phyloP scores from a whole-genome alignment of 2,797 vertebrate genomes.

The Neosilurus hyrtlii region DNA sequence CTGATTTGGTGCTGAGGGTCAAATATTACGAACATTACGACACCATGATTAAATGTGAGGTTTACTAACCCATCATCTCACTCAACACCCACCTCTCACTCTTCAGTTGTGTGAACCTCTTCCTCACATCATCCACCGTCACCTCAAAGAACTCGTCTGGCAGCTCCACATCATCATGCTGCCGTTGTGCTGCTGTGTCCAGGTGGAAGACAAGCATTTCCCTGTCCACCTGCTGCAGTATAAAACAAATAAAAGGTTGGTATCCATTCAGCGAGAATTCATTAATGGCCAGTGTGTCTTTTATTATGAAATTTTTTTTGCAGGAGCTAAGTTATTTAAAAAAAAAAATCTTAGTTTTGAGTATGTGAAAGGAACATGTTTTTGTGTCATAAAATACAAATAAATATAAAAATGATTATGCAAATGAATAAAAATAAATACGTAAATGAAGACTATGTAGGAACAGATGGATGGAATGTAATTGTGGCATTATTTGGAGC shows the following conservation, averaged over 20 bases:
- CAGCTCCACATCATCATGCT: slow-evolving; percentile 65
- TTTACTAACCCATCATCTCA: not conserved
- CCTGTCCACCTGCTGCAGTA: slow-evolving; percentile 75
- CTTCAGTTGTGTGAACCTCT: slow-evolving; percentile 90
- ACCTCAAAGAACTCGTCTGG: slow-evolving; percentile 96
- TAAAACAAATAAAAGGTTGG: slow-evolving; percentile 10
- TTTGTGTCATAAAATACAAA: not conserved
- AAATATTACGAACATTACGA: not conserved
- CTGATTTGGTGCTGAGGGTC: too few species aligned
- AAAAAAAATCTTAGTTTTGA: not conserved
- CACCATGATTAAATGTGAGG: not conserved
- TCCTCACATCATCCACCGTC: slow-evolving; percentile 90
- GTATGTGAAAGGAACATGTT: not conserved
- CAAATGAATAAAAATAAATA: not conserved
- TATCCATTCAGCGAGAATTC: not conserved
- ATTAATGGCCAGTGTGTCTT: not conserved
- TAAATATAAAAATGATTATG: not conserved
- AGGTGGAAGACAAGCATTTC: slow-evolving; percentile 85
- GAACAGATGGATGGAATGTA: not conserved
- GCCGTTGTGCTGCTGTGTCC: slow-evolving; percentile 68
- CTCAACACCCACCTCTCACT: slow-evolving; percentile 81
- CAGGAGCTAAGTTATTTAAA: not conserved
- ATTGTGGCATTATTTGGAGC: not conserved
- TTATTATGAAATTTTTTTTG: not conserved
- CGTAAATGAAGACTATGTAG: not conserved